phyloP scores from a whole-genome alignment of 2,888 invertebrate species.

The Tenthredo livida region DNA sequence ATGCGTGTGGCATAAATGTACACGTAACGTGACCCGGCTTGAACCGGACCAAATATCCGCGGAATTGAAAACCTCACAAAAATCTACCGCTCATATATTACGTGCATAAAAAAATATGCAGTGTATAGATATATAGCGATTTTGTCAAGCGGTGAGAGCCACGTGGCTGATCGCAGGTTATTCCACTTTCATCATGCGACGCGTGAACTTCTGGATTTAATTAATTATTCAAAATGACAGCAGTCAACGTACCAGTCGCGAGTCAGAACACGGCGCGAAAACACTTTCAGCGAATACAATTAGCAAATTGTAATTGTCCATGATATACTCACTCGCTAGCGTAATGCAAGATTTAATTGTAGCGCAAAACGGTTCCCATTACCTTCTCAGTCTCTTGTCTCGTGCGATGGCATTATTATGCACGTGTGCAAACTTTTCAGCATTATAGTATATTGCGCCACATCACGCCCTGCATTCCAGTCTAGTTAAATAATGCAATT shows the following conservation, averaged over 20 bases:
- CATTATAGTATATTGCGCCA: not conserved
- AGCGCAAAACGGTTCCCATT: not conserved
- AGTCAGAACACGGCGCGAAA: not conserved
- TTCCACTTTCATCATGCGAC: not conserved
- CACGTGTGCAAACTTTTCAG: not conserved
- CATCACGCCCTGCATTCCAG: not conserved
- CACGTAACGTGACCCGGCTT: not conserved
- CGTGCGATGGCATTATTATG: not conserved
- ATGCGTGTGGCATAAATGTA: not conserved
- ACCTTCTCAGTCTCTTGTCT: constrained; percentile 16
- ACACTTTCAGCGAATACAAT: constrained; percentile 4
- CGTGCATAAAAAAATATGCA: too few relatives aligned
- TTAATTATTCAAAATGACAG: not conserved
- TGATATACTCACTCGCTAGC: not conserved
- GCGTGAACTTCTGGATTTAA: not conserved
- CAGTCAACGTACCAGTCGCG: not conserved
- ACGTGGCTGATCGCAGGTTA: not conserved
- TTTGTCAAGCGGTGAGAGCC: not conserved
- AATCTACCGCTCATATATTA: not conserved
- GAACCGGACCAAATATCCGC: not conserved
- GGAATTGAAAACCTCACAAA: not conserved
- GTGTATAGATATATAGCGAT: not conserved
- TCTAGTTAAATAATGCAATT: not conserved
- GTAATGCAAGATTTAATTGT: constrained; percentile 38
- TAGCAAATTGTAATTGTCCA: not conserved